Percentiles rank a stretch among this genome's conserved stretches.
Evolutionary conservation across 2,888 invertebrate genomes (phyloP).

Genomic region (Cheilosia soror): DNA sequence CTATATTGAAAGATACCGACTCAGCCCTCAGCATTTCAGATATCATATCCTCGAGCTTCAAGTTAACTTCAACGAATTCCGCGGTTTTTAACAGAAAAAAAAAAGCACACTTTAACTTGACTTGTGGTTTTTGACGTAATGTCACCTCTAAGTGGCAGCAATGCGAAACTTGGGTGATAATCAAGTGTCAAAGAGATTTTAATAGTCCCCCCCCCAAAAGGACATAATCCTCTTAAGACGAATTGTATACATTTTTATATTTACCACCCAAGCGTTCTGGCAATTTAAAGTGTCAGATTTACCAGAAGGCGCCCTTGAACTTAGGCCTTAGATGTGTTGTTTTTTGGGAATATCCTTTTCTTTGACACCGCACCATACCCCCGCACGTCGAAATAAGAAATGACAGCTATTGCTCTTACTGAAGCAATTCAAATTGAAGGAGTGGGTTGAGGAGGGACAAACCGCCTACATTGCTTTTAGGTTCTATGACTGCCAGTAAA

Average conservation of each 20-base stretch:
- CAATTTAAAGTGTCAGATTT: slow-evolving; percentile 28
- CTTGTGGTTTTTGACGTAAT: slow-evolving; percentile 7
- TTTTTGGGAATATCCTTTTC: slow-evolving; percentile 26
- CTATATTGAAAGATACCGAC: background rate
- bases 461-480: slow-evolving; percentile 9
- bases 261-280: background rate
- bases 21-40: slow-evolving; percentile 18
- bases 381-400: background rate
- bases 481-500: slow-evolving; percentile 22
- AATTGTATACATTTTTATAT: slow-evolving; percentile 8
- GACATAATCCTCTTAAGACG: slow-evolving; percentile 26
- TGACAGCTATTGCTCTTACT: slow-evolving; percentile 3
- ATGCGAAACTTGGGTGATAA: slow-evolving; percentile 2
- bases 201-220: slow-evolving; percentile 1
- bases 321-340: slow-evolving; percentile 8
- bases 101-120: background rate
- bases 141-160: slow-evolving; percentile 25
- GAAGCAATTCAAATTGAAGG: background rate
- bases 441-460: slow-evolving; percentile 14
- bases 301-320: slow-evolving; percentile 25
- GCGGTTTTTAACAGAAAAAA: slow-evolving; percentile 9
- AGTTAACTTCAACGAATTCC: background rate
- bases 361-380: background rate
- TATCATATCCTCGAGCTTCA: background rate
- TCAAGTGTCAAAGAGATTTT: slow-evolving; percentile 18